Percentiles rank a stretch among this genome's conserved stretches.
These are phyloP conservation scores for Drosophila nigricruria DNA, from an alignment of 2,888 invertebrate genomes.

Conservation along the genomic window DNA sequence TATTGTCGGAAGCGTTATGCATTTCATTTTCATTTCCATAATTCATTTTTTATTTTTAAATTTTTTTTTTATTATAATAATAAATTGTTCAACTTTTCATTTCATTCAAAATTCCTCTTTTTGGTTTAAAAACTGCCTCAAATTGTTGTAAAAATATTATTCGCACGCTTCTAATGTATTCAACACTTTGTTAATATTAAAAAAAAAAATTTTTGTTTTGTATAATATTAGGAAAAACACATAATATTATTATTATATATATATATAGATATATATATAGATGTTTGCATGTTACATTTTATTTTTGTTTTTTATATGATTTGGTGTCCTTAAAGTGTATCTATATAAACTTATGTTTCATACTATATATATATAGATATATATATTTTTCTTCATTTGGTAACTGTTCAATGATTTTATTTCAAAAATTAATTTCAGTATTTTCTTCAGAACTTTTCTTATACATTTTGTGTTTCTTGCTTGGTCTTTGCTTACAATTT, in stretches of 20 bases:
- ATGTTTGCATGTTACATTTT: neutral
- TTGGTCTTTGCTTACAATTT: slow-evolving; percentile 68
- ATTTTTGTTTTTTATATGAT: neutral
- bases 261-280: neutral
- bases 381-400: neutral
- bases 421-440: slow-evolving; percentile 46
- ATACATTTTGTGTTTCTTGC: slow-evolving; percentile 41
- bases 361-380: neutral
- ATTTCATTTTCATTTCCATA: slow-evolving; percentile 61
- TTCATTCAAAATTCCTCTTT: slow-evolving; percentile 11
- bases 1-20: slow-evolving; percentile 85
- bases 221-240: slow-evolving; percentile 8
- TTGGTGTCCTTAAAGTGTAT: slow-evolving; percentile 21
- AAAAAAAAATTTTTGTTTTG: slow-evolving; percentile 1
- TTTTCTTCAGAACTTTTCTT: neutral
- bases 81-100: slow-evolving; percentile 19
- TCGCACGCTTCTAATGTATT: slow-evolving; percentile 10
- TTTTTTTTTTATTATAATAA: slow-evolving; percentile 14
- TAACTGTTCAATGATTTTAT: slow-evolving; percentile 26
- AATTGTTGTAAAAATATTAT: slow-evolving; percentile 43
- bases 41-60: slow-evolving; percentile 14
- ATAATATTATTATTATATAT: slow-evolving; percentile 8
- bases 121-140: slow-evolving; percentile 43
- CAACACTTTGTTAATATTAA: slow-evolving; percentile 12
- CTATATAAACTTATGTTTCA: slow-evolving; percentile 31